phyloP scores from a whole-genome alignment of 2,113 vertebrate species.

The Actenoides hombroni region DNA sequence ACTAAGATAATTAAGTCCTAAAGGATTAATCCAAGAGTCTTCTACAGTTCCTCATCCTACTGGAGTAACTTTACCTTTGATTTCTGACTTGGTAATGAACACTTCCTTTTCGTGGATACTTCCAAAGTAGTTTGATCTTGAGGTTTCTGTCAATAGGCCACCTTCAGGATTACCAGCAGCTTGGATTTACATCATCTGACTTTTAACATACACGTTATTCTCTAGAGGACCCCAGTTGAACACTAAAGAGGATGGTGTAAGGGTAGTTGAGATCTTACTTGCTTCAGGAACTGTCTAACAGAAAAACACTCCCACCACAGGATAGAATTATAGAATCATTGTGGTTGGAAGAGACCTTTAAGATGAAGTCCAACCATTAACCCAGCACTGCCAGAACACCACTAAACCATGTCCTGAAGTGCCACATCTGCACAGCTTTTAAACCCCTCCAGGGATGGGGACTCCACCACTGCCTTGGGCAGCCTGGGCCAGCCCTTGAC shows the following conservation, averaged over 20 bases:
- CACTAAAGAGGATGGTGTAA: neutral
- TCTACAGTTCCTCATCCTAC: neutral
- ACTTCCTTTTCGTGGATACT: neutral
- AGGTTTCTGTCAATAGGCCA: neutral
- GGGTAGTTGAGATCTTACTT: neutral
- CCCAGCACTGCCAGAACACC: neutral
- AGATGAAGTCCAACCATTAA: neutral
- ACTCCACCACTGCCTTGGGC: neutral
- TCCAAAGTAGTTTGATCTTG: neutral
- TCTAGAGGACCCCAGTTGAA: neutral
- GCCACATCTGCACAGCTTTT: neutral
- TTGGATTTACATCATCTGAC: neutral
- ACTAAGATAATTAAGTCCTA: neutral
- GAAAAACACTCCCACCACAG: neutral
- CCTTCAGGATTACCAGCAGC: neutral
- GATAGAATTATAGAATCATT: neutral
- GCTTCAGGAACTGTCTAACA: neutral
- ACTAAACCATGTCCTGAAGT: neutral
- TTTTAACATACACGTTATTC: neutral
- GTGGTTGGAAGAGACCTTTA: neutral
- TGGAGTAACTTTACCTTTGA: neutral
- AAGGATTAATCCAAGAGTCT: neutral
- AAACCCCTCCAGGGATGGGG: neutral
- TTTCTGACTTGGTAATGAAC: neutral
- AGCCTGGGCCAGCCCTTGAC: neutral